Evolutionary conservation across 2,797 vertebrate species (phyloP).

Genomic region (Coracias cyanogaster): DNA sequence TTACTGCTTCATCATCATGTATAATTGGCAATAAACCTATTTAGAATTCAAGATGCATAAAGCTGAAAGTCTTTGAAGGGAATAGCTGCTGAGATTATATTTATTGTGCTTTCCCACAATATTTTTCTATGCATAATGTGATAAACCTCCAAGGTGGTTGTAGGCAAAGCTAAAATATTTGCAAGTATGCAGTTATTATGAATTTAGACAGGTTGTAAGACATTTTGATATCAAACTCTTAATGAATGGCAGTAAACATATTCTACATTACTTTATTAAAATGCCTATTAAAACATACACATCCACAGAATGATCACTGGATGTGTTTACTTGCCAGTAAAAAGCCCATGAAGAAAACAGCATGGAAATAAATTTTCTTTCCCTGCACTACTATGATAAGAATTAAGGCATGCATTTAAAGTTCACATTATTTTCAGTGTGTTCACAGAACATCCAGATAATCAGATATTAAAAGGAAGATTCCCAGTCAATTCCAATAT

Average conservation of each 20-base stretch:
- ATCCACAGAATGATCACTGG: conserved; percentile 60
- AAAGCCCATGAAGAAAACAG: conserved; percentile 66
- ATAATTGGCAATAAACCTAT: conserved; percentile 76
- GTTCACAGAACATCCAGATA: conserved; percentile 55
- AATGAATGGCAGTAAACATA: conserved; percentile 71
- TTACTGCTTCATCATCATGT: conserved; percentile 71
- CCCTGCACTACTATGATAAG: conserved; percentile 62
- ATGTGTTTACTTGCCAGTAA: conserved; percentile 59
- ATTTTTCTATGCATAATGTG: conserved; percentile 74
- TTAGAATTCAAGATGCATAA: conserved; percentile 75
- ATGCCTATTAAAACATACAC: conserved; percentile 67
- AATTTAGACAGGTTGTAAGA: conserved; percentile 75
- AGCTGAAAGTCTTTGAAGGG: conserved; percentile 73
- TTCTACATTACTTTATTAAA: conserved; percentile 71
- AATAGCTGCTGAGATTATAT: conserved; percentile 74
- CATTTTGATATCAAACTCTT: conserved; percentile 71
- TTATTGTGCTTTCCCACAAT: conserved; percentile 72
- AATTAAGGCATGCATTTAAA: conserved; percentile 60
- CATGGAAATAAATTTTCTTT: conserved; percentile 64
- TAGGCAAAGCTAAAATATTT: conserved; percentile 73
- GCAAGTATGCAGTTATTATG: conserved; percentile 68
- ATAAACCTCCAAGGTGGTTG: conserved; percentile 75
- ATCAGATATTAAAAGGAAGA: conserved; percentile 61
- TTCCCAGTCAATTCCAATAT: neutral
- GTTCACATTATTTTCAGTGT: conserved; percentile 54